phyloP scores from a whole-genome alignment of 2,888 invertebrate genomes.

The Caenorhabditis sp. region DNA sequence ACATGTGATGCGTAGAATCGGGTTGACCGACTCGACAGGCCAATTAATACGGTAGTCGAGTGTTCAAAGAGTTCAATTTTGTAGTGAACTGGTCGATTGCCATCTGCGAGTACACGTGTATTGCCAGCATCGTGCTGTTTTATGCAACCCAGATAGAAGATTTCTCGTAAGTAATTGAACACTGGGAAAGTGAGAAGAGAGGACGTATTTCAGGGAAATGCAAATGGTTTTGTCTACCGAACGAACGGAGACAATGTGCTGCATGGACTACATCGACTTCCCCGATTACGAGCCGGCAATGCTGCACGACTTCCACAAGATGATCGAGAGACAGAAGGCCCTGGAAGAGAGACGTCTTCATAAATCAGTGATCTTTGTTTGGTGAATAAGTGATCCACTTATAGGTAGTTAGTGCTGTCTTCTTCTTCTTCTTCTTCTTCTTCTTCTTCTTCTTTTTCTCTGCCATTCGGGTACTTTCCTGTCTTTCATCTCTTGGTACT shows the following conservation, averaged over 20 bases:
- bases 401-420: constrained; percentile 12
- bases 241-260: constrained; percentile 54
- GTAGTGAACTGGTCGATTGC: constrained; percentile 41
- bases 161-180: constrained; percentile 38
- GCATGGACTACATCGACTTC: constrained; percentile 49
- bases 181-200: background rate
- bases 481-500: constrained; percentile 17
- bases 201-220: constrained; percentile 41
- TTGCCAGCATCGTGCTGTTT: constrained; percentile 37
- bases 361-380: constrained; percentile 51
- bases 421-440: background rate
- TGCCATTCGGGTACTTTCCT: constrained; percentile 13
- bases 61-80: constrained; percentile 54
- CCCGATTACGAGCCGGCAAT: constrained; percentile 53
- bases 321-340: constrained; percentile 26
- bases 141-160: constrained; percentile 52
- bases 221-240: constrained; percentile 47
- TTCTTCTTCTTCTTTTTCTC: background rate
- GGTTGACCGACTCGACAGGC: constrained; percentile 14
- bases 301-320: constrained; percentile 47
- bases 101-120: constrained; percentile 61
- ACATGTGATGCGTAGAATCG: constrained; percentile 27
- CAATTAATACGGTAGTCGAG: background rate
- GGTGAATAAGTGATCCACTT: background rate
- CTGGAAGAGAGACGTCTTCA: constrained; percentile 26